Base-by-base conservation (phyloP, 2,113 vertebrate genomes). In the Vidua macroura region DNA sequence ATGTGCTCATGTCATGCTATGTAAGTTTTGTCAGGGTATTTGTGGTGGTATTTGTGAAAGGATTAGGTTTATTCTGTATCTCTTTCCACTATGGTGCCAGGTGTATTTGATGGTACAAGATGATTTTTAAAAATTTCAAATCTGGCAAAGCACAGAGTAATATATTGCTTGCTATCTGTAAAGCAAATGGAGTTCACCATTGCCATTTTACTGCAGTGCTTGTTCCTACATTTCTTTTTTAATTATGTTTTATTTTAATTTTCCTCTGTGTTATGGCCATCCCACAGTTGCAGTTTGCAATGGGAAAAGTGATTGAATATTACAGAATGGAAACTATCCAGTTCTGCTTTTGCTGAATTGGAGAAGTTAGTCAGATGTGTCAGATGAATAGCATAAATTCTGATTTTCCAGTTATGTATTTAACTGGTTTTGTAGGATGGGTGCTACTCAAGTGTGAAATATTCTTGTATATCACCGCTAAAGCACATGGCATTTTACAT, bases 231-330 rank as follows among this genome's bases (percentile, higher is more conserved):
- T 55, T 49, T 24, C 9, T 30, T 3, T 41, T 33, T 10, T 2
- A 66, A 52, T 67, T 25, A 37, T 43, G 9, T 18, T 69, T 35
- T 41, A 25, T 60, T 62, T 69, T 37, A 4, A 27, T 69, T 83
- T 49, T 23, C 15, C 8, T 12, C 2, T 0, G 2, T 46, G 25
- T 46, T 7, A 1, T 41, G 27, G 28, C 51, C 13, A 68, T 62
- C 17, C 15, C 48, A 44, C 13, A 43, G 30, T 11, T 51, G 43
- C 30, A 85, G 18, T 46, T 37, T 19, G 5, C 22, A 60, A 9
- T 6, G 14, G 52, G 60, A 70, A 67, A 67, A 67, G 11, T 41
- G 25, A 11, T 27, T 52, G 43, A 74, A 16, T 59, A 18, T 67
- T 55, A 5, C 23, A 10, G 33, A 44, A 55, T 30, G 37, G 35